Percentiles rank a stretch among this genome's conserved stretches.
Evolutionary conservation across 2,888 invertebrate genomes (phyloP).

Genomic region (Lepas anatifera): DNA sequence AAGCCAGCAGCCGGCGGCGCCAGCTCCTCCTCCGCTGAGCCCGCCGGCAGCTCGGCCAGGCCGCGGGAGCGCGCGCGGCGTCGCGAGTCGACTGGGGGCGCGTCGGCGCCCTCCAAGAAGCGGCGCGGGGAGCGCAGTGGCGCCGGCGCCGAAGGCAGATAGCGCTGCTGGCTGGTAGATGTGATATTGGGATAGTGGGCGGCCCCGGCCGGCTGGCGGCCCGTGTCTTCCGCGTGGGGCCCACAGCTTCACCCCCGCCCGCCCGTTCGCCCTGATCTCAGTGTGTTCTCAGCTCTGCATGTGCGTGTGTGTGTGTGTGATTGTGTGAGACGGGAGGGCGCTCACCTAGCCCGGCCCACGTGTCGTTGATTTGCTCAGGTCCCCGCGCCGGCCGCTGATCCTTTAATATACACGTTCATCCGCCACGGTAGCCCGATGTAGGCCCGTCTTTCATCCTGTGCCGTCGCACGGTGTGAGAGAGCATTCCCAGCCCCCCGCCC

Average conservation of each 20-base stretch:
- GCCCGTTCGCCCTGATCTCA: constrained; percentile 9
- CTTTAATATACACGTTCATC: too few species aligned
- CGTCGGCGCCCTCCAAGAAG: too few species aligned
- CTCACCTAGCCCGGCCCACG: not conserved
- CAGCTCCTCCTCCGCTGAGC: too few species aligned
- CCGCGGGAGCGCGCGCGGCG: too few species aligned
- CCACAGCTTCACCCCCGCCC: too few species aligned
- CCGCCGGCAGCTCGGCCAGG: too few species aligned
- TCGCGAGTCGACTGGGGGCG: too few species aligned
- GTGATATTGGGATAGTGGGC: constrained; percentile 5
- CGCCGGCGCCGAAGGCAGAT: not conserved
- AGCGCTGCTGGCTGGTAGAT: not conserved
- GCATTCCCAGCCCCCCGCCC: not conserved
- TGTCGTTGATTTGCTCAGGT: constrained; percentile 6
- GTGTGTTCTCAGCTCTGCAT: constrained; percentile 11
- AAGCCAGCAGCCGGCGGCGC: too few species aligned
- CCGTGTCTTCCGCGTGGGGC: not conserved
- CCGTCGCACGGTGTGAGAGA: not conserved
- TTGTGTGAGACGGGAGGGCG: not conserved
- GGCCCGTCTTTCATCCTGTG: not conserved
- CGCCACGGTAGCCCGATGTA: too few species aligned
- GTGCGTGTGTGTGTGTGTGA: not conserved
- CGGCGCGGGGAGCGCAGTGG: too few species aligned
- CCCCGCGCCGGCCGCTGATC: not conserved
- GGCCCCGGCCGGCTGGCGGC: not conserved